Percentiles rank a stretch among this genome's conserved stretches.
These are phyloP conservation scores for Cynopterus brachyotis DNA, from an alignment of 2,113 vertebrate species.

Conservation along the genomic window DNA sequence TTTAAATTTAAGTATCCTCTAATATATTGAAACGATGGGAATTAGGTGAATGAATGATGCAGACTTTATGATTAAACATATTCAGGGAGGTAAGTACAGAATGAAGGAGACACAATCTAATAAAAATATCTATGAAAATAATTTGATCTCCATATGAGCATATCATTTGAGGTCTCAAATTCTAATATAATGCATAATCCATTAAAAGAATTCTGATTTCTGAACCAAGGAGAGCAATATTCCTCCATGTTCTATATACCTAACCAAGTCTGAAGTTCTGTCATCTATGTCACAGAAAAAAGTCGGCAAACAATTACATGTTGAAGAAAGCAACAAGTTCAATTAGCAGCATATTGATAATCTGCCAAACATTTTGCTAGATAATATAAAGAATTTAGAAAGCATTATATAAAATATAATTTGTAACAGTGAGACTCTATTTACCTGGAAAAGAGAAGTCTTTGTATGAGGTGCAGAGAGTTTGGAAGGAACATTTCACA, in stretches of 20 bases:
- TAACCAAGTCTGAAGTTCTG: background rate
- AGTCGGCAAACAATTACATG: background rate
- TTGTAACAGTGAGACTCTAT: background rate
- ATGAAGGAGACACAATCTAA: background rate
- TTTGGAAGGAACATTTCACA: background rate
- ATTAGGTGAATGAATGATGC: background rate
- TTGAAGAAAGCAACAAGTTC: background rate
- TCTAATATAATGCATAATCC: background rate
- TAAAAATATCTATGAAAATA: background rate
- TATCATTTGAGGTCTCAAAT: background rate
- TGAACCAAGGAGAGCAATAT: background rate
- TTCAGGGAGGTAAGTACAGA: background rate
- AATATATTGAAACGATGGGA: background rate
- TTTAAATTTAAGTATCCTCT: background rate
- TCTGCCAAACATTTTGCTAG: background rate
- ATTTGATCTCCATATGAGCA: background rate
- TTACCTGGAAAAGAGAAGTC: background rate
- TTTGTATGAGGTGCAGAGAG: background rate
- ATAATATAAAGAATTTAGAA: background rate
- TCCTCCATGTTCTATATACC: background rate
- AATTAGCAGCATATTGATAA: background rate
- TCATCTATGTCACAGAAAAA: background rate
- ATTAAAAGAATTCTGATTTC: background rate
- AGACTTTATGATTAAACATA: background rate
- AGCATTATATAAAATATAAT: background rate